phyloP scores from a whole-genome alignment of 2,113 vertebrate genomes.

The Burhinus oedicnemus region DNA sequence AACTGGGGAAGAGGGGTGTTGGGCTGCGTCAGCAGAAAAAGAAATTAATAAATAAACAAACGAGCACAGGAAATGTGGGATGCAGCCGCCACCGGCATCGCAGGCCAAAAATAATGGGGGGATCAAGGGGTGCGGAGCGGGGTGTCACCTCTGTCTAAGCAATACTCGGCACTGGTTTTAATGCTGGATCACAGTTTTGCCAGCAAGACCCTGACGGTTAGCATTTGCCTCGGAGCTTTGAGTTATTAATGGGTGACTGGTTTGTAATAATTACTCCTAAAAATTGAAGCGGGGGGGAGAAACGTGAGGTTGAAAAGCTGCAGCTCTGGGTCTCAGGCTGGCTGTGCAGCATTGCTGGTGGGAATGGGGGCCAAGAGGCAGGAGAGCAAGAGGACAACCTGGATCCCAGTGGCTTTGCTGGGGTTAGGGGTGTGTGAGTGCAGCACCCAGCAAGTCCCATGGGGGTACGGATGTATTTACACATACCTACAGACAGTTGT shows the following conservation, averaged over 20 bases:
- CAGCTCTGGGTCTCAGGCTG: background rate
- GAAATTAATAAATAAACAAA: constrained; percentile 62
- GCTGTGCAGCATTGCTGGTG: background rate
- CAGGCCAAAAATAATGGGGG: background rate
- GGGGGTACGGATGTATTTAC: background rate
- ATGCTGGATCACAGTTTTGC: background rate
- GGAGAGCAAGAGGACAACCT: background rate
- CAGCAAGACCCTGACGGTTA: background rate
- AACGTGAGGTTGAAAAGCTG: background rate
- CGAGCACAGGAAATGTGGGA: constrained; percentile 6
- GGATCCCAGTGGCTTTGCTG: background rate
- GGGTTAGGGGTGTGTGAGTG: background rate
- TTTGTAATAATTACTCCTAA: background rate
- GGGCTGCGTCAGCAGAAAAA: constrained; percentile 84
- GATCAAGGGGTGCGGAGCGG: background rate
- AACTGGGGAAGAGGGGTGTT: constrained; percentile 69
- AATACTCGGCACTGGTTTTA: accelerated
- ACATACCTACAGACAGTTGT: accelerated
- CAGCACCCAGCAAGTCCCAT: accelerated
- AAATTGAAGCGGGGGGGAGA: background rate
- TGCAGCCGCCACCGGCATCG: accelerated
- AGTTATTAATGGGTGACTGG: background rate
- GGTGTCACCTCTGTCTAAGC: background rate
- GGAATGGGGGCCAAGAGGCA: background rate
- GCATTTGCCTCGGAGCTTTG: background rate